Base-by-base conservation (phyloP, 2,888 invertebrate genomes). In the Drosophila putrida region DNA sequence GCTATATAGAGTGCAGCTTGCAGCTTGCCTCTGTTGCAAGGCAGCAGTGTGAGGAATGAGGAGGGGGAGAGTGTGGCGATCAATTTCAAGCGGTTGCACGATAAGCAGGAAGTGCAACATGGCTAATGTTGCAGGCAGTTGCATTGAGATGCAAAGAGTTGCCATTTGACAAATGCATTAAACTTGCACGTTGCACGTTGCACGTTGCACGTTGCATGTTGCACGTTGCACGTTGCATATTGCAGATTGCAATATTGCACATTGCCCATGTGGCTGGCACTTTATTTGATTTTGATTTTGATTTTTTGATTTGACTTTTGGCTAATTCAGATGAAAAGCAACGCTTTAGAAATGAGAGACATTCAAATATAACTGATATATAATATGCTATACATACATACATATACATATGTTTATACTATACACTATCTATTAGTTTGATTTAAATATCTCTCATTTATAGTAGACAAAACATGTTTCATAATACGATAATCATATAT, bases 141-240 rank as follows among this genome's bases (percentile, higher is more conserved):
- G 38, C 46, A 35, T 20, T n/a, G 36, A 36, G 57, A 46, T 47
- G 47, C 57, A 51, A 43, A 55, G 38, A 51, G 57, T 50, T 53
- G 66, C 43, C 53, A 60, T 53, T 74, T 64, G 74, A 69, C 74
- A 74, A 75, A 78, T 75, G 75, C 68, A 78, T 75, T 75, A 76
- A 77, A 76, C 75, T 76, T 76, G 75, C 78, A 77, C 78, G 75
- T 77, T 76, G 78, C 75, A 58, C 51, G 49, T 77, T 76, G 77
- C 68, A 63, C 50, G 60, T 74, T 74, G 72, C 66, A 71, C n/a
- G 61, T 73, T 73, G 73, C 73, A 67, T 41, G 54, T 72, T 71
- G 72, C 71, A 61, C 20, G 28, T 51, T 60, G 75, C 71, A 51
- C 6, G 15, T 35, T 36, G 60, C 44, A 38, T 31, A 38, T 35